Base-by-base conservation (phyloP, 1,140 invertebrate genomes). In the Mya arenaria region DNA sequence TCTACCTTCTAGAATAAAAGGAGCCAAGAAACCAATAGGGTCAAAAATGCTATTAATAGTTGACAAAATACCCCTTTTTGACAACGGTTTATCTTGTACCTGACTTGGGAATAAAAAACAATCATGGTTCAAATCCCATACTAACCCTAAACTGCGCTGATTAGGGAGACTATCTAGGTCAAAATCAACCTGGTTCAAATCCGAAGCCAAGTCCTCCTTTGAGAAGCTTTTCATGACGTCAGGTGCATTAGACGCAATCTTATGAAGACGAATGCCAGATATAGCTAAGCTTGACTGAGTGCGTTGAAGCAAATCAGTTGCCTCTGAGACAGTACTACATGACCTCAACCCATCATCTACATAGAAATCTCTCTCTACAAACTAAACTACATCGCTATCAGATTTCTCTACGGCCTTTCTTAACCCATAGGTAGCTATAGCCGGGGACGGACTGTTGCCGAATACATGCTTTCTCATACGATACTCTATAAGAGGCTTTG, bases 81-180 rank as follows among this genome's bases (percentile, higher is more conserved):
- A 84, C 30, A 69, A 60, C 0, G 86, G 41, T 25, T 74, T 85
- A 39, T 55, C 62, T 15, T 72, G 77, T 68, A 82, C 68, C 1
- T 73, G 6, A 6, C 55, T 25, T 17, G 34, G 32, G 48, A 81
- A 78, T 17, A 60, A 52, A 41, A 87, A 85, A 17, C 36, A 55
- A 72, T 89, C 87, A 10, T 25, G n/a, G 13, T 83, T 63, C 25
- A 88, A 69, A 65, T 83, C 63, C 84, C 84, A 86, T 5, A 34
- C 39, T 13, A 88, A 23, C 0, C 84, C 82, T 52, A 88, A 55
- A 41, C 80, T 87, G 19, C 83, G 34, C 36, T 86, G 78, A 13
- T 71, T 37, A 63, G 79, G 60, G 48, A 58, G 41, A 19, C 19
- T 30, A 25, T 82, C 73, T 34, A 48, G 52, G 48, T 55, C 55